These are phyloP conservation scores for Apamea crenata DNA, from an alignment of 2,888 invertebrate genomes.

Conservation along the genomic window DNA sequence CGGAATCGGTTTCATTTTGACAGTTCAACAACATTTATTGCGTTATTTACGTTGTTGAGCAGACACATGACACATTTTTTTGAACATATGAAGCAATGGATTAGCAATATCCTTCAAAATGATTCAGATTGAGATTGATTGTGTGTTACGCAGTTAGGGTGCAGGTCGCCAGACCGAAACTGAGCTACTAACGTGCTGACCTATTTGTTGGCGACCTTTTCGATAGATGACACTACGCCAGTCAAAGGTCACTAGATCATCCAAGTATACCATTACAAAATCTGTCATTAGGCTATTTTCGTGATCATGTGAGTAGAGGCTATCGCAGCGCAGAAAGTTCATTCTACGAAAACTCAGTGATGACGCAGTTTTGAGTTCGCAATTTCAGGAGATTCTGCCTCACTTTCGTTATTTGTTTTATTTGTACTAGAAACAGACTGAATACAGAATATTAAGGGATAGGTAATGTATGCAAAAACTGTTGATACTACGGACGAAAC, in stretches of 20 bases:
- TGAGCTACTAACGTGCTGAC: conserved; percentile 22
- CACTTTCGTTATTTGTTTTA: background rate
- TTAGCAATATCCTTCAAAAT: too few relatives aligned
- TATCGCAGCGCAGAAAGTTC: background rate
- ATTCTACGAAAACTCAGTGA: background rate
- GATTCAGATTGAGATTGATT: too few relatives aligned
- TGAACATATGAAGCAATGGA: too few relatives aligned
- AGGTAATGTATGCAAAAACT: background rate
- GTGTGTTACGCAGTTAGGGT: too few relatives aligned
- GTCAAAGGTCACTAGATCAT: conserved; percentile 57
- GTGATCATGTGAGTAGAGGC: background rate
- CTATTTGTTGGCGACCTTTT: conserved; percentile 43
- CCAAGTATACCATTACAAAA: conserved; percentile 3
- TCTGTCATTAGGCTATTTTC: conserved; percentile 6
- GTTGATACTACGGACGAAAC: background rate
- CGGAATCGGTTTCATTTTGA: too few relatives aligned
- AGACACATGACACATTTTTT: too few relatives aligned
- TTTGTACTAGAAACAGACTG: background rate
- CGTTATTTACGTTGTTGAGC: too few relatives aligned
- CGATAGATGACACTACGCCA: conserved; percentile 27
- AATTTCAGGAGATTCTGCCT: background rate
- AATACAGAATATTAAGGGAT: background rate
- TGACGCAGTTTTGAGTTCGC: background rate
- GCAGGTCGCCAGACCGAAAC: background rate
- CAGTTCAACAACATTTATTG: too few relatives aligned